These are phyloP conservation scores for Zosterops japonicus DNA, from an alignment of 2,113 vertebrate species.

Conservation along the genomic window DNA sequence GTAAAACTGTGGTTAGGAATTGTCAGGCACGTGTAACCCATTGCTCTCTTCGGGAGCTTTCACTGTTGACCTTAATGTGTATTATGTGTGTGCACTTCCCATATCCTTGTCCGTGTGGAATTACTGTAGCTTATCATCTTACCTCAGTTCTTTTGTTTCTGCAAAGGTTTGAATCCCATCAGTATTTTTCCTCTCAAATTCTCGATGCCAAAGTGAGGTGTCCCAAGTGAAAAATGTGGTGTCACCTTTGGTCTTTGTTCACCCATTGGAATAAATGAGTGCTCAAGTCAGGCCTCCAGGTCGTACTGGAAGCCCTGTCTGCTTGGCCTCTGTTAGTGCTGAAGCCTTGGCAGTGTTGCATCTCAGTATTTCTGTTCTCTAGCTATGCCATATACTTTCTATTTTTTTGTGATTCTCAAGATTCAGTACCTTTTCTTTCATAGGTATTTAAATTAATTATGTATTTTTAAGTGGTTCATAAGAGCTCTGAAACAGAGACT, in stretches of 20 bases:
- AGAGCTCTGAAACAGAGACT: not conserved
- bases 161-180: not conserved
- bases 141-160: not conserved
- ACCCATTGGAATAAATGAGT: not conserved
- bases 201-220: not conserved
- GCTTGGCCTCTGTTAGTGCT: not conserved
- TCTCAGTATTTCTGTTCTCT: not conserved
- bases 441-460: not conserved
- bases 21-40: not conserved
- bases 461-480: not conserved
- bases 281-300: not conserved
- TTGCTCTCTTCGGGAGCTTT: not conserved
- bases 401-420: not conserved
- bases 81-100: not conserved
- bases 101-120: not conserved
- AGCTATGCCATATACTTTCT: not conserved
- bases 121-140: not conserved
- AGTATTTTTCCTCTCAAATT: not conserved
- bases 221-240: not conserved
- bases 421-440: not conserved
- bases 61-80: not conserved
- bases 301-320: not conserved
- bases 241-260: fast-evolving
- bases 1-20: not conserved
- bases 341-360: not conserved